Evolutionary conservation across 2,113 vertebrate genomes (phyloP).

Genomic region (Phoxinus phoxinus): DNA sequence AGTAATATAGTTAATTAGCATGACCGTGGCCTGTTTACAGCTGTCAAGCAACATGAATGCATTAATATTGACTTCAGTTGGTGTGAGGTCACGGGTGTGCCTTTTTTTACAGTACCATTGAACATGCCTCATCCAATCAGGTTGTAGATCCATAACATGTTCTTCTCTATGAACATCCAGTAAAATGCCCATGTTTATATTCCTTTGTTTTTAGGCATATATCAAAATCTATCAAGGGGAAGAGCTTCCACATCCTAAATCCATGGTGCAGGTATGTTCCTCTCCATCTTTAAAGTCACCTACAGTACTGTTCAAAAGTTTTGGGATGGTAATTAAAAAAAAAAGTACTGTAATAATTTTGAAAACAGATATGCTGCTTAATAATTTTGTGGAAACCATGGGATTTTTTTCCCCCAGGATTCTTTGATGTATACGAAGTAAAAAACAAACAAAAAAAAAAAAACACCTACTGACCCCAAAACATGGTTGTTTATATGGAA

Average conservation of each 20-base stretch:
- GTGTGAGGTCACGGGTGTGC: neutral
- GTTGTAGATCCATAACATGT: neutral
- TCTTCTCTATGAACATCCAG: neutral
- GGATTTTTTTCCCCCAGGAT: neutral
- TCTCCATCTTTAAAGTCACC: neutral
- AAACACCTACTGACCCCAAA: neutral
- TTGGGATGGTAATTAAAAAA: too few species aligned
- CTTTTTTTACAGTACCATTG: neutral
- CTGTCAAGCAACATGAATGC: neutral
- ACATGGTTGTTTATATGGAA: neutral
- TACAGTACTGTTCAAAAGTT: neutral
- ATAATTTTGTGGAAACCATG: neutral
- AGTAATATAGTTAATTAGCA: neutral
- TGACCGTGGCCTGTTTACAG: neutral
- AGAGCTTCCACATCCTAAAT: constrained; percentile 90
- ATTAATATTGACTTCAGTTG: neutral
- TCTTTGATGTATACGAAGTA: neutral
- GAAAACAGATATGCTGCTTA: neutral
- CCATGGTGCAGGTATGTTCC: constrained; percentile 86
- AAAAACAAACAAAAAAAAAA: neutral
- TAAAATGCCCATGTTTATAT: neutral
- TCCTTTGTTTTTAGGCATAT: constrained; percentile 78
- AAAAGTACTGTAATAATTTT: too few species aligned
- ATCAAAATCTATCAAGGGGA: constrained; percentile 94
- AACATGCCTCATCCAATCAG: neutral